phyloP scores from a whole-genome alignment of 2,888 invertebrate genomes.

The Rhaphigaster nebulosa region DNA sequence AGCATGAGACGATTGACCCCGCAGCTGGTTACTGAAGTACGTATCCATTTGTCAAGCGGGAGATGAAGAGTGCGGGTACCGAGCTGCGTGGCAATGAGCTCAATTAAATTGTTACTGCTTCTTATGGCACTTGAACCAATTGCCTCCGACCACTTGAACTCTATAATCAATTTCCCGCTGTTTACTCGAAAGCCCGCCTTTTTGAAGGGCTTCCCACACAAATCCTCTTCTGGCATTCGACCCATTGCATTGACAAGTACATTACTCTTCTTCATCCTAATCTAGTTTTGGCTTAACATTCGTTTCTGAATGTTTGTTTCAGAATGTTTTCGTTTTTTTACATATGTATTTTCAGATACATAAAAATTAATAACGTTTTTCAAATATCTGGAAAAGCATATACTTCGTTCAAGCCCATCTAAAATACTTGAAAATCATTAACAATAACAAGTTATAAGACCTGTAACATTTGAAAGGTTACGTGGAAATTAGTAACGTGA shows the following conservation, averaged over 20 bases:
- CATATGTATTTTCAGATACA: too few species aligned
- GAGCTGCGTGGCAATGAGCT: background rate
- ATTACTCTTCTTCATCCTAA: background rate
- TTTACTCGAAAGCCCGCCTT: background rate
- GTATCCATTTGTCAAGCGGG: background rate
- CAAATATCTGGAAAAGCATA: too few species aligned
- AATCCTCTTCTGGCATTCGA: background rate
- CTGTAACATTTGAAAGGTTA: background rate
- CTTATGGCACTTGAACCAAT: constrained; percentile 9
- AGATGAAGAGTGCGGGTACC: background rate
- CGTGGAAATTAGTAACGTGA: background rate
- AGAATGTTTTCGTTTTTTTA: too few species aligned
- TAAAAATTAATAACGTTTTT: too few species aligned
- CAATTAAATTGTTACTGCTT: constrained; percentile 27
- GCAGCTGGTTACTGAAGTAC: background rate
- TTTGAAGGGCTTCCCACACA: background rate
- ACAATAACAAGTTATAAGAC: too few species aligned
- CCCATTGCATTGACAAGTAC: background rate
- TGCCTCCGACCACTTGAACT: background rate
- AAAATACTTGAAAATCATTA: too few species aligned
- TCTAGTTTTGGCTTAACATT: background rate
- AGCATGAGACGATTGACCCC: background rate
- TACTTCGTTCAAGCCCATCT: too few species aligned
- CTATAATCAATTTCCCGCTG: constrained; percentile 5
- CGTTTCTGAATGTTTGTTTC: background rate